These are phyloP conservation scores for Imbricaverruca yamaguchii DNA, from an alignment of 2,888 invertebrate genomes.

Conservation along the genomic window DNA sequence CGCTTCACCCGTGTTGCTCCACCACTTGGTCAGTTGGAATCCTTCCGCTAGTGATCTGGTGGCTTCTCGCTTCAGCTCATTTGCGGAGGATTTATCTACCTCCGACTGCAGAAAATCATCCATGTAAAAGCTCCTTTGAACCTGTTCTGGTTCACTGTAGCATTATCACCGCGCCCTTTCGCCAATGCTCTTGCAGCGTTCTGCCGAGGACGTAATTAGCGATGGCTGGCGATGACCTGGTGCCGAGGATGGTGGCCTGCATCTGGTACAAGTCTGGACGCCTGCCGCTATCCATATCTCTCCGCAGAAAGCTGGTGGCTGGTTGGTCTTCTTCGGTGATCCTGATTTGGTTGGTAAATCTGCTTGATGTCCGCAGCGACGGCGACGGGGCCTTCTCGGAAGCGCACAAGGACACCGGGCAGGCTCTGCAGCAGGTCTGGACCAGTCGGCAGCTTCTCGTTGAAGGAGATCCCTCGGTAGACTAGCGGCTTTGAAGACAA, in stretches of 20 bases:
- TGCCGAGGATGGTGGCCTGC: not conserved
- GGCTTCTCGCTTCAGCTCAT: not conserved
- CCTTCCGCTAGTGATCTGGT: not conserved
- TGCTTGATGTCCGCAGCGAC: not conserved
- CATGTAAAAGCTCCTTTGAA: not conserved
- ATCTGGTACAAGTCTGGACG: not conserved
- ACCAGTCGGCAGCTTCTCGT: not conserved
- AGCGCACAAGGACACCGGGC: not conserved
- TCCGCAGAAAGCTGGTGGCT: not conserved
- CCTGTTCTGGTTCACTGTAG: not conserved
- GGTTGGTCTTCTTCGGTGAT: not conserved
- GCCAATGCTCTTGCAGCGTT: not conserved
- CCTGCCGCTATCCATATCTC: not conserved
- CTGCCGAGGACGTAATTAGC: not conserved
- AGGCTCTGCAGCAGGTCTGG: not conserved
- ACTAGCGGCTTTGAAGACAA: conserved; percentile 33
- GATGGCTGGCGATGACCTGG: not conserved
- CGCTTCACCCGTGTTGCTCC: not conserved
- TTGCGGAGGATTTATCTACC: too few species aligned
- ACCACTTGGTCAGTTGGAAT: not conserved
- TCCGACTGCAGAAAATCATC: not conserved
- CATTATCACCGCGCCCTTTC: too few species aligned
- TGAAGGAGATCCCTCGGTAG: not conserved
- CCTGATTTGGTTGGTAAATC: not conserved
- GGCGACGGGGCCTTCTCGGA: not conserved